These are phyloP conservation scores for Metaphire vulgaris DNA, from an alignment of 1,140 invertebrate genomes.

Conservation along the genomic window DNA sequence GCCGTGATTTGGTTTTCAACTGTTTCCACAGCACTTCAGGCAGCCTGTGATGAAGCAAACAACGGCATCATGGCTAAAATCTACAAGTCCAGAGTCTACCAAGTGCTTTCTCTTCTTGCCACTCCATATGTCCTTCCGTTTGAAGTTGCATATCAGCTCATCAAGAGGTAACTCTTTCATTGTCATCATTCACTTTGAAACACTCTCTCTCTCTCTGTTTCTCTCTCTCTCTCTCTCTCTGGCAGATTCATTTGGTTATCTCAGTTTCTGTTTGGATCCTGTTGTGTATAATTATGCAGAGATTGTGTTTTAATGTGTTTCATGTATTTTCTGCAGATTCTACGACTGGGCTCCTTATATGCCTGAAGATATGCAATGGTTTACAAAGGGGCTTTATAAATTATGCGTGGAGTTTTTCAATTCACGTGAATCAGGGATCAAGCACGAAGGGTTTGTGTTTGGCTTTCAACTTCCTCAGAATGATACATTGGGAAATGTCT, in stretches of 20 bases:
- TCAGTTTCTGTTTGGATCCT: too few species aligned
- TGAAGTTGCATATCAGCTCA: slow-evolving; percentile 61
- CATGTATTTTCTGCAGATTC: background rate
- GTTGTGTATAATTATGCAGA: too few species aligned
- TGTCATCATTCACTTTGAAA: background rate
- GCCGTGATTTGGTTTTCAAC: too few species aligned
- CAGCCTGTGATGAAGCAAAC: slow-evolving; percentile 82
- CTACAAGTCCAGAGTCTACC: slow-evolving; percentile 72
- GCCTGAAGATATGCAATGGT: background rate
- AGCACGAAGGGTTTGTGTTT: background rate
- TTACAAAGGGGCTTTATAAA: background rate
- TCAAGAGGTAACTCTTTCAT: slow-evolving; percentile 27
- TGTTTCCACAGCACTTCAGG: slow-evolving; percentile 88
- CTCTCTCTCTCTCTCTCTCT: too few species aligned
- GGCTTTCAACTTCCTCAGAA: too few species aligned
- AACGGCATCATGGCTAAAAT: slow-evolving; percentile 82
- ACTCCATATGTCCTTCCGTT: slow-evolving; percentile 76
- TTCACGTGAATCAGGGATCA: background rate
- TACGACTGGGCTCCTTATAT: background rate
- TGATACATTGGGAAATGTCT: too few species aligned
- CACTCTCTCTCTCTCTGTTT: too few species aligned
- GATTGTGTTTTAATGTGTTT: background rate
- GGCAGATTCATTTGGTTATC: too few species aligned
- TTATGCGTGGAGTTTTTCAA: background rate
- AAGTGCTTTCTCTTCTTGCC: slow-evolving; percentile 68